phyloP scores from a whole-genome alignment of 2,113 vertebrate species.

The Centropristis striata region DNA sequence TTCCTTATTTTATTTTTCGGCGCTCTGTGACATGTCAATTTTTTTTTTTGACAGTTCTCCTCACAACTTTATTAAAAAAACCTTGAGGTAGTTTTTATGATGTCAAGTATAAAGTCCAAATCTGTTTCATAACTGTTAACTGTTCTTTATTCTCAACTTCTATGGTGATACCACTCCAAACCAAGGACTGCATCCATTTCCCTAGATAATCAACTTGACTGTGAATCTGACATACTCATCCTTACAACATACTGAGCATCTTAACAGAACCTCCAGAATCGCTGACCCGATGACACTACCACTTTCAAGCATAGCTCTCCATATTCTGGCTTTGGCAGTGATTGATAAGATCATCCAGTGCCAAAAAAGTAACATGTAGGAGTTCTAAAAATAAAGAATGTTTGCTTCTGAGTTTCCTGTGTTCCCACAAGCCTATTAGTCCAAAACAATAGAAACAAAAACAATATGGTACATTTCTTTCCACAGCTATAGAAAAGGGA shows the following conservation, averaged over 20 bases:
- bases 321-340: constrained; percentile 10
- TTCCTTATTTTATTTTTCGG: not conserved
- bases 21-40: not conserved
- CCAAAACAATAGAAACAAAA: not conserved
- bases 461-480: constrained; percentile 33
- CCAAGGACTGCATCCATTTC: not conserved
- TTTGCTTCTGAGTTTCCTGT: constrained; percentile 39
- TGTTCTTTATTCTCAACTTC: not conserved
- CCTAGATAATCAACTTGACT: not conserved
- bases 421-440: constrained; percentile 16
- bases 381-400: constrained; percentile 31
- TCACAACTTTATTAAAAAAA: not conserved
- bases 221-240: not conserved
- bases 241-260: not conserved
- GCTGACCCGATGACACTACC: not conserved
- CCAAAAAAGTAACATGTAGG: constrained; percentile 8
- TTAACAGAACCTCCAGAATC: not conserved
- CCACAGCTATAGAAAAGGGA: constrained; percentile 18
- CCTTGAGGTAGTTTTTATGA: not conserved
- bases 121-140: not conserved
- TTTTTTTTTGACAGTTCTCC: constrained; percentile 1
- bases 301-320: not conserved
- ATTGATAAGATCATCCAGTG: constrained; percentile 24
- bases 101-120: not conserved
- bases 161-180: not conserved